Evolutionary conservation across 2,113 vertebrate species (phyloP).

Genomic region (Chrysemys picta): DNA sequence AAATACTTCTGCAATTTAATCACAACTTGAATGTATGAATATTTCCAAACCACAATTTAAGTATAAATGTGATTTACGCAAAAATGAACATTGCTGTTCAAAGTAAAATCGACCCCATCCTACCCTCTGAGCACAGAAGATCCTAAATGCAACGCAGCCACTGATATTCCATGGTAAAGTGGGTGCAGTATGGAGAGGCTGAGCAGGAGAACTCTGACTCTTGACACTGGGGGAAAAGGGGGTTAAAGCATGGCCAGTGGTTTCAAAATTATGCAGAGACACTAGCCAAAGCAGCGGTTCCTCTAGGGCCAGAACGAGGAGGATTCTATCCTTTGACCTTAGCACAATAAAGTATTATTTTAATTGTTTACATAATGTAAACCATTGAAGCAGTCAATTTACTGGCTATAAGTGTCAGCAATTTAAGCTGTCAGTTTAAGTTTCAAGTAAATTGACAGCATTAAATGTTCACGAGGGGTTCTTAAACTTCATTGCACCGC

Average conservation of each 20-base stretch:
- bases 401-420: neutral
- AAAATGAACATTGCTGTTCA: neutral
- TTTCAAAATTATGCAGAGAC: neutral
- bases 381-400: neutral
- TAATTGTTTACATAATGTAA: neutral
- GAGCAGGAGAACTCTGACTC: neutral
- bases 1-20: neutral
- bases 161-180: neutral
- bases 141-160: neutral
- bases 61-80: neutral
- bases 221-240: neutral
- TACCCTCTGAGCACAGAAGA: neutral
- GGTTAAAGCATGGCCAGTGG: neutral
- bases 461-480: neutral
- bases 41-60: neutral
- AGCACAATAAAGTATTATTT: neutral
- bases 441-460: neutral
- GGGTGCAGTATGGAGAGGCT: neutral
- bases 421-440: neutral
- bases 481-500: too few relatives aligned
- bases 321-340: neutral
- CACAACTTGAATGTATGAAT: neutral
- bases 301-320: neutral
- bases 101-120: neutral
- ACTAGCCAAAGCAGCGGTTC: neutral